Conservation (phyloP, 2,113 vertebrate species). For the Zingel zingel region DNA sequence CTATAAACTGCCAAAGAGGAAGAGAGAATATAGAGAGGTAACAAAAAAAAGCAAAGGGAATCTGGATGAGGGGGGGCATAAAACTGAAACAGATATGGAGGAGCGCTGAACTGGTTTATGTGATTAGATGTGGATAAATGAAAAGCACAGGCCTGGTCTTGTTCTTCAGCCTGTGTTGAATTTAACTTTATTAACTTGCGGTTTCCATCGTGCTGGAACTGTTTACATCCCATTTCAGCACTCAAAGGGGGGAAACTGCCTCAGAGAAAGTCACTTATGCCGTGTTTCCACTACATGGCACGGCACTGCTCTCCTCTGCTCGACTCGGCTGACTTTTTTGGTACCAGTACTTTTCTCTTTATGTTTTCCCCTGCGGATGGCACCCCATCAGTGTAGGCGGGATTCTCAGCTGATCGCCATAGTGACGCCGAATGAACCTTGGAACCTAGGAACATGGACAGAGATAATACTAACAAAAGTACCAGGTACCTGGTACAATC, state of each 20-base stretch:
- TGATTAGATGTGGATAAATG: conserved; percentile 27
- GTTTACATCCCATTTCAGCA: conserved; percentile 44
- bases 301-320: too few relatives aligned
- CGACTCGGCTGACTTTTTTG: too few relatives aligned
- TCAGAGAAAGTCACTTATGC: neutral
- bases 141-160: conserved; percentile 5
- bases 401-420: too few relatives aligned
- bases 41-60: neutral
- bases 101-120: conserved; percentile 22
- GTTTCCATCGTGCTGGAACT: conserved; percentile 39
- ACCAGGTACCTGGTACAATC: too few relatives aligned
- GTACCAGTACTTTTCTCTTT: too few relatives aligned
- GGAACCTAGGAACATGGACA: too few relatives aligned
- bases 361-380: too few relatives aligned
- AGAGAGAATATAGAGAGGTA: neutral
- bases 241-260: neutral
- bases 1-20: neutral
- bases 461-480: too few relatives aligned
- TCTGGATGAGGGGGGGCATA: neutral
- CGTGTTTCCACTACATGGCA: too few relatives aligned
- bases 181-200: conserved; percentile 41
- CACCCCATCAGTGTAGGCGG: too few relatives aligned
- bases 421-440: too few relatives aligned
- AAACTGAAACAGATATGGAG: conserved; percentile 15
- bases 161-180: conserved; percentile 19